A percentile compares a stretch with the other conserved stretches of the same genome.
Conservation (phyloP, 2,113 vertebrate species). For the Bujurquina vittata region DNA sequence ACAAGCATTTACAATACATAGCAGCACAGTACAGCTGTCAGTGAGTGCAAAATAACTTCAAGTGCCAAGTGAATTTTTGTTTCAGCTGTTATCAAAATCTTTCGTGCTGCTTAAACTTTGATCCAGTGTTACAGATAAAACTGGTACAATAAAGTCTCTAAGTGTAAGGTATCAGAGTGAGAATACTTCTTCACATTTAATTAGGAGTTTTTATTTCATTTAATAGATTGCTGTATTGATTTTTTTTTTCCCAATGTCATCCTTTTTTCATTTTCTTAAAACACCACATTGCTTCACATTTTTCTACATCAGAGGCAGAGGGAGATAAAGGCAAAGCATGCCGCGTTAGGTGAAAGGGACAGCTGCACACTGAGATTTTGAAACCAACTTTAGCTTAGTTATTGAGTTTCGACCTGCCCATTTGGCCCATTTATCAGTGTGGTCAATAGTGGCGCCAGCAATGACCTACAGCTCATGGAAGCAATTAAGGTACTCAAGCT, state of each 20-base stretch:
- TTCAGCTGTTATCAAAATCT: constrained; percentile 10
- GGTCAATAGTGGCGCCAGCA: not conserved
- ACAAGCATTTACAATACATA: constrained; percentile 16
- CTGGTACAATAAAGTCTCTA: not conserved
- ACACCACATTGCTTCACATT: not conserved
- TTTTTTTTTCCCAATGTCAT: not conserved
- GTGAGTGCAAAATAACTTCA: constrained; percentile 31
- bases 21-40: not conserved
- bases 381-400: not conserved
- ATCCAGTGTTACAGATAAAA: constrained; percentile 20
- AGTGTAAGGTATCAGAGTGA: not conserved
- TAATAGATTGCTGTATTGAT: not conserved
- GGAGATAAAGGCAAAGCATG: not conserved
- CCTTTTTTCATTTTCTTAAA: constrained; percentile 3
- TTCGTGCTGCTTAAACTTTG: not conserved
- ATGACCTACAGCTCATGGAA: not conserved
- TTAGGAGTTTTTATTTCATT: not conserved
- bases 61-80: constrained; percentile 33
- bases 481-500: not conserved
- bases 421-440: not conserved
- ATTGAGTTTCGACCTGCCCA: not conserved
- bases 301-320: not conserved
- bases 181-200: not conserved
- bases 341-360: not conserved
- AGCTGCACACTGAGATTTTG: not conserved